phyloP scores from a whole-genome alignment of 2,888 invertebrate genomes.

The Pachliopta kotzebuea region DNA sequence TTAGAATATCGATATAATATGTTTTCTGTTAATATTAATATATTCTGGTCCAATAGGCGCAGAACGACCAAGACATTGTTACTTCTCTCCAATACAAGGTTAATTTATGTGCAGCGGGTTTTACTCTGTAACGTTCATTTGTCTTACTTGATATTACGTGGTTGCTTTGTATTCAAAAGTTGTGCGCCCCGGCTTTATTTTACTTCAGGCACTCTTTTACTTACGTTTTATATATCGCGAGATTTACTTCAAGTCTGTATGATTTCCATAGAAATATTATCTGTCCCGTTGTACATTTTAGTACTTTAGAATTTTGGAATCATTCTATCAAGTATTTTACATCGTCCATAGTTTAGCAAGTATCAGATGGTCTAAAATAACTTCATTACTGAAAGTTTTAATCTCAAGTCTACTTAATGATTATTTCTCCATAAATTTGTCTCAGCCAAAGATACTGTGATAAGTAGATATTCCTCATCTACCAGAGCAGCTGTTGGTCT shows the following conservation, averaged over 20 bases:
- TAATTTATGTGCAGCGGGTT: slow-evolving; percentile 25
- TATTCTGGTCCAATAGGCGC: slow-evolving; percentile 1
- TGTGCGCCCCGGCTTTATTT: slow-evolving; percentile 24
- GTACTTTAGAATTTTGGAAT: neutral
- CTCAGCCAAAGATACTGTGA: no score
- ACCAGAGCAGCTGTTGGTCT: no score
- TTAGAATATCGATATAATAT: no score
- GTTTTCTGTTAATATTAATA: no score
- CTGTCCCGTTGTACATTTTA: neutral
- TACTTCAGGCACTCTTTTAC: slow-evolving; percentile 23
- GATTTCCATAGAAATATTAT: slow-evolving; percentile 18
- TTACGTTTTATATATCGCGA: slow-evolving; percentile 22
- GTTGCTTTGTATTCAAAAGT: slow-evolving; percentile 24
- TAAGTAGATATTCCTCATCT: no score
- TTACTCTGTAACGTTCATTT: slow-evolving; percentile 19
- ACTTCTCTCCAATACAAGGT: slow-evolving; percentile 24
- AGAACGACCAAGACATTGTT: slow-evolving; percentile 14
- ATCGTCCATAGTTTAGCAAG: neutral
- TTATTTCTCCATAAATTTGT: neutral
- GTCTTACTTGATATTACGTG: slow-evolving; percentile 26
- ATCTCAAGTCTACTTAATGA: no score
- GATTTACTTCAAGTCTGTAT: slow-evolving; percentile 20
- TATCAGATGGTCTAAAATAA: neutral
- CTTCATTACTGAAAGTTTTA: no score
- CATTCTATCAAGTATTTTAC: neutral